These are phyloP conservation scores for Drosophila saltans DNA, from an alignment of 1,140 invertebrate genomes.

Conservation along the genomic window DNA sequence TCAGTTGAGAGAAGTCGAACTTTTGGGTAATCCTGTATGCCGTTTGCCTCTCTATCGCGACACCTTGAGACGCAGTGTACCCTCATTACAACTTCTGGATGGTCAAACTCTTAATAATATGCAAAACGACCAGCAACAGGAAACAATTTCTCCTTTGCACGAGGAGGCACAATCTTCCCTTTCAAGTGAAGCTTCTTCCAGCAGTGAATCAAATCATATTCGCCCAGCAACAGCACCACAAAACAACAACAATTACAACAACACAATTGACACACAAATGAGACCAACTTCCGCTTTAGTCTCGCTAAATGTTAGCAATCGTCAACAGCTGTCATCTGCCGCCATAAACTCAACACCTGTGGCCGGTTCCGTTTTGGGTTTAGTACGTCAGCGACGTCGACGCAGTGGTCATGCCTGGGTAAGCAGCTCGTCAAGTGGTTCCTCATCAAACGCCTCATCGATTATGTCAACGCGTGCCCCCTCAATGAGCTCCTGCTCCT, in stretches of 20 bases:
- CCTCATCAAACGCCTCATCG: conserved; percentile 58
- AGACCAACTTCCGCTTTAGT: conserved; percentile 29
- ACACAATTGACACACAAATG: neutral
- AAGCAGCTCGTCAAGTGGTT: conserved; percentile 48
- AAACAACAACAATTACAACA: neutral
- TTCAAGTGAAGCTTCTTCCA: conserved; percentile 59
- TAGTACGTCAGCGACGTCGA: conserved; percentile 65
- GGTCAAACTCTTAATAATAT: conserved; percentile 51
- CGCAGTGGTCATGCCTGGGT: conserved; percentile 72
- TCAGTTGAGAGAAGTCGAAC: conserved; percentile 79
- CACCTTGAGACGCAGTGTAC: conserved; percentile 78
- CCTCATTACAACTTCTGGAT: conserved; percentile 83
- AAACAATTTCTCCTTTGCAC: neutral
- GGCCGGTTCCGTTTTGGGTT: conserved; percentile 68
- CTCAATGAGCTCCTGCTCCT: conserved; percentile 62
- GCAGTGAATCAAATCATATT: conserved; percentile 20
- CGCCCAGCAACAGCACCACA: conserved; percentile 64
- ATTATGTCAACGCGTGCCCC: conserved; percentile 55
- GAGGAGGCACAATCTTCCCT: conserved; percentile 55
- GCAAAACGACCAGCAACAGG: neutral
- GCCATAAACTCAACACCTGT: conserved; percentile 53
- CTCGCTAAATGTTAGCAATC: conserved; percentile 39
- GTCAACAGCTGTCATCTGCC: conserved; percentile 24
- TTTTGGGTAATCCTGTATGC: conserved; percentile 83
- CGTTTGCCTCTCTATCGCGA: conserved; percentile 74